Conservation (phyloP, 2,113 vertebrate species). For the Penelope pileata region DNA sequence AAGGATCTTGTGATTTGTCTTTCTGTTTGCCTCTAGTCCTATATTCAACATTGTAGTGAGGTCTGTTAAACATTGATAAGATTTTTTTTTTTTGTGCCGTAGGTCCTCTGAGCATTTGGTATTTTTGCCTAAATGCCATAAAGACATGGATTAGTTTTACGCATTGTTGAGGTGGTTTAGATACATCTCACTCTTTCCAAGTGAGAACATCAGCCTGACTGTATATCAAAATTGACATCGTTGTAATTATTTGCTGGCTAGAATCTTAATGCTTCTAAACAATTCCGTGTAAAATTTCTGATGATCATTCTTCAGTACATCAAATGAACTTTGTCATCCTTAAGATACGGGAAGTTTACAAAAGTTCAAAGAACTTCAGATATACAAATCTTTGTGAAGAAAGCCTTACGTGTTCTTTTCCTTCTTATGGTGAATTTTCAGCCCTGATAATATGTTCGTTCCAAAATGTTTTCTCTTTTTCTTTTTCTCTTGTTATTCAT, state of each 20-base stretch:
- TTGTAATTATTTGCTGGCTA: conserved; percentile 32
- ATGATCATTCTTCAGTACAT: not conserved
- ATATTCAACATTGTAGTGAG: conserved; percentile 75
- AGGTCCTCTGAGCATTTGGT: conserved; percentile 45
- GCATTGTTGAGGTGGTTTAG: conserved; percentile 64
- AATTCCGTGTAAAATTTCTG: conserved; percentile 5
- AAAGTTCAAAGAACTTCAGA: not conserved
- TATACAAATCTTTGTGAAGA: not conserved
- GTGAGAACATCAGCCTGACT: conserved; percentile 56
- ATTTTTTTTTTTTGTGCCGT: conserved; percentile 29
- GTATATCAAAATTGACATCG: conserved; percentile 58
- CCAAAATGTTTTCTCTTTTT: not conserved
- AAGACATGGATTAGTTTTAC: conserved; percentile 71
- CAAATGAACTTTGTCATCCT: not conserved
- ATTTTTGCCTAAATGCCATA: conserved; percentile 52
- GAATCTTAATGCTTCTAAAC: not conserved
- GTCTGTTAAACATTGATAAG: conserved; percentile 80
- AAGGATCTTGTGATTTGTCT: conserved; percentile 50
- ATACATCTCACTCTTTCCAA: conserved; percentile 60
- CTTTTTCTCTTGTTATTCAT: not conserved
- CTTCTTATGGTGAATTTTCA: not conserved
- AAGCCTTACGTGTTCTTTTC: not conserved
- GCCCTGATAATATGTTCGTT: fast-evolving
- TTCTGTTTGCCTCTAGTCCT: conserved; percentile 75
- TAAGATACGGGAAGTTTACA: not conserved